Evolutionary conservation across 2,113 vertebrate species (phyloP).

Genomic region (Brachyistius frenatus): DNA sequence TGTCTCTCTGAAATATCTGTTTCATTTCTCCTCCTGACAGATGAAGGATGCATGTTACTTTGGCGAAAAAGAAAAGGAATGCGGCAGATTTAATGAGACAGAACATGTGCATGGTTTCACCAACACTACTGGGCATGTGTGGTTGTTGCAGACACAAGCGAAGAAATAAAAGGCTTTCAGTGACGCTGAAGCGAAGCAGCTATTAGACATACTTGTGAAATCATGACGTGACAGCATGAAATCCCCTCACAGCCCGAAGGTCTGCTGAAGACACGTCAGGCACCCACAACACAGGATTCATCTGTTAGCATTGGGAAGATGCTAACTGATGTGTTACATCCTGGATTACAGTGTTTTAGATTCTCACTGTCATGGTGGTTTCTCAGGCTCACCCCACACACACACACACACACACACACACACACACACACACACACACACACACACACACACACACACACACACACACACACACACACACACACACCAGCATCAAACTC

Average conservation of each 20-base stretch:
- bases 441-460: too few species aligned
- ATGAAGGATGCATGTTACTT: constrained; percentile 53
- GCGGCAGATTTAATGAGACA: constrained; percentile 51
- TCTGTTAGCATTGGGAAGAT: constrained; percentile 2
- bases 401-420: too few species aligned
- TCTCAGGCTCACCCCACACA: constrained; percentile 25
- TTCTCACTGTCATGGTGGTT: background rate
- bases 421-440: too few species aligned
- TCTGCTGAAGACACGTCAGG: constrained; percentile 7
- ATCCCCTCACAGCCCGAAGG: constrained; percentile 13
- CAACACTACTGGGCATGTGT: background rate
- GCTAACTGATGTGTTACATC: constrained; percentile 22
- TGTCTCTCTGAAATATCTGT: constrained; percentile 48
- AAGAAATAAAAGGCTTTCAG: constrained; percentile 33
- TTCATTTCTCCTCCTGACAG: constrained; percentile 55
- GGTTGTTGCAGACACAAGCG: background rate
- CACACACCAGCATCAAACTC: constrained; percentile 2
- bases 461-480: too few species aligned
- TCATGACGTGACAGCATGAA: constrained; percentile 41
- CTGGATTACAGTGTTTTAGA: constrained; percentile 33
- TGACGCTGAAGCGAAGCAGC: constrained; percentile 28
- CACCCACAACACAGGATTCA: background rate
- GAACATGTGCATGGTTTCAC: constrained; percentile 36
- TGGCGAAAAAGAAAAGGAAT: constrained; percentile 9
- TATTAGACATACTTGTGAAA: constrained; percentile 35